These are phyloP conservation scores for Protaetia brevitarsis DNA, from an alignment of 1,140 invertebrate species.

Conservation along the genomic window DNA sequence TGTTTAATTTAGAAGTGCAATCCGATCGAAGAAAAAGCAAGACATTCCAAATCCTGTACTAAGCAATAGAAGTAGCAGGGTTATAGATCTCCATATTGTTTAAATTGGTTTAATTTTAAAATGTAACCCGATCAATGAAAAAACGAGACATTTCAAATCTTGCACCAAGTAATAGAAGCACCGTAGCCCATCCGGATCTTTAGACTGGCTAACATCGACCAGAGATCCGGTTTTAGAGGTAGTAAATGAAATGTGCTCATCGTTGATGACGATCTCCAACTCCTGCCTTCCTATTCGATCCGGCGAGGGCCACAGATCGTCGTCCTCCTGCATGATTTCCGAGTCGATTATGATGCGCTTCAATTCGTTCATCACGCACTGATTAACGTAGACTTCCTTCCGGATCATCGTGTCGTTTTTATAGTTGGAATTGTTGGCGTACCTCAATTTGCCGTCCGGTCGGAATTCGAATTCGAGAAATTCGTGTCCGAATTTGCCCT, in stretches of 20 bases:
- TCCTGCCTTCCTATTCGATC: slow-evolving; percentile 97
- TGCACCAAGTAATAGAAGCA: slow-evolving; percentile 99
- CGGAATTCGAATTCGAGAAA: slow-evolving; percentile 99
- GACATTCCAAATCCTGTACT: slow-evolving; percentile 99
- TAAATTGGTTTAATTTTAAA: too few species aligned
- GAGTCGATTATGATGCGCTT: slow-evolving; percentile 97
- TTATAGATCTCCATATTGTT: too few species aligned
- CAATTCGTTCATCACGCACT: slow-evolving; percentile 96
- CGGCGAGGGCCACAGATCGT: slow-evolving; percentile 93
- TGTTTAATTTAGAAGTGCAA: slow-evolving; percentile 99
- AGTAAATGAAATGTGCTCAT: too few species aligned
- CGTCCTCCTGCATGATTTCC: slow-evolving; percentile 99
- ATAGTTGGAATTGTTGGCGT: too few species aligned
- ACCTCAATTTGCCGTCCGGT: too few species aligned
- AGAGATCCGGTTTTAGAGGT: slow-evolving; percentile 98
- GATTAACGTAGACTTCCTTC: slow-evolving; percentile 97
- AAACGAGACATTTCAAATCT: too few species aligned
- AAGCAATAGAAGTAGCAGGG: too few species aligned
- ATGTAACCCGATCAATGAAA: too few species aligned
- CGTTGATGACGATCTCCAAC: slow-evolving; percentile 97
- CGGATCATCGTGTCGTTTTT: slow-evolving; percentile 99
- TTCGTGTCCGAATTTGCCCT: slow-evolving; percentile 99
- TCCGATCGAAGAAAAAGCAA: slow-evolving; percentile 98
- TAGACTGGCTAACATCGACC: slow-evolving; percentile 96
- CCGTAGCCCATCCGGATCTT: slow-evolving; percentile 94